These are phyloP conservation scores for Melanotaenia parkinsoni DNA, from an alignment of 2,797 vertebrate genomes.

Conservation along the genomic window DNA sequence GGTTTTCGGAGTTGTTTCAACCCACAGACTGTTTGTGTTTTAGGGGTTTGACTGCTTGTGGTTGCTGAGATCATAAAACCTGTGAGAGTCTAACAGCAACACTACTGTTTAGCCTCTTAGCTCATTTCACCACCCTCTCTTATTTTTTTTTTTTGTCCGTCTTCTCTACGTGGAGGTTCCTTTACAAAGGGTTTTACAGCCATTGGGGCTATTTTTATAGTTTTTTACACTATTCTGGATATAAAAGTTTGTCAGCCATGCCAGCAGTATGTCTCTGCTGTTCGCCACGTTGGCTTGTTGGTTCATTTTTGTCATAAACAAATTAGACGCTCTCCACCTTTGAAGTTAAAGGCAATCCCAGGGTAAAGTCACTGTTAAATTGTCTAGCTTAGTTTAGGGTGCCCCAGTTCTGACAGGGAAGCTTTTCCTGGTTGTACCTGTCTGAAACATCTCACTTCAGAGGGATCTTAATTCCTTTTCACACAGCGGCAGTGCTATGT, in stretches of 20 bases:
- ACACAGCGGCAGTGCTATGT: neutral
- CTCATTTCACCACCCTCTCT: constrained; percentile 32
- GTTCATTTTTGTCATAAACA: neutral
- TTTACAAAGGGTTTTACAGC: constrained; percentile 19
- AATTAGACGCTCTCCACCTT: neutral
- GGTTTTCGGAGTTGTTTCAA: constrained; percentile 67
- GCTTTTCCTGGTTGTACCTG: neutral
- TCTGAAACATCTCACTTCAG: neutral
- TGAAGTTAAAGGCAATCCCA: neutral
- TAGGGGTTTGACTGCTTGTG: constrained; percentile 57
- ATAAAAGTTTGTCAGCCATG: neutral
- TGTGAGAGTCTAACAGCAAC: constrained; percentile 54
- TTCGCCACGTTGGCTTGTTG: neutral
- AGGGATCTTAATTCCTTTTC: neutral
- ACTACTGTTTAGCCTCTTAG: constrained; percentile 52
- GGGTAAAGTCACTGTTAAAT: neutral
- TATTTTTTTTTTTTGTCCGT: constrained; percentile 2
- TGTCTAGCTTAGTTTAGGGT: neutral
- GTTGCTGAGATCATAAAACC: constrained; percentile 74
- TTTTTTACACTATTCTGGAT: constrained; percentile 1
- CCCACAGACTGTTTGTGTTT: constrained; percentile 73
- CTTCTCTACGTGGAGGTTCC: neutral
- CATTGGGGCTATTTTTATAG: constrained; percentile 19
- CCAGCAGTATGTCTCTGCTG: no score
- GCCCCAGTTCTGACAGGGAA: neutral